These are phyloP conservation scores for Amniataba percoides DNA, from an alignment of 2,797 vertebrate species.

Conservation along the genomic window DNA sequence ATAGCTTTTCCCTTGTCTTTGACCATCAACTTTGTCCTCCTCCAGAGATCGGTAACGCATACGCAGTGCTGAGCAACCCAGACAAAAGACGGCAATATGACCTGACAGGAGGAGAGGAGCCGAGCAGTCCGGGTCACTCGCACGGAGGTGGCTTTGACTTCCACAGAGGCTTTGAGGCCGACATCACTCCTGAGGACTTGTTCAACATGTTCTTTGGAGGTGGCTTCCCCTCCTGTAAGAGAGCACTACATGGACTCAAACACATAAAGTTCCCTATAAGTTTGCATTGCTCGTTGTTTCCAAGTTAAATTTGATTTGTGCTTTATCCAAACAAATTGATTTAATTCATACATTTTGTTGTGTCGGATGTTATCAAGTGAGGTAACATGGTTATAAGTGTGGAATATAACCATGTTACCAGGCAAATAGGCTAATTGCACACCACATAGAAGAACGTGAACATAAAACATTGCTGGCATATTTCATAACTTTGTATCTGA, in stretches of 20 bases:
- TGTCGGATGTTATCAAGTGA: not conserved
- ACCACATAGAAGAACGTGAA: not conserved
- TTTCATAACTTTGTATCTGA: constrained; percentile 12
- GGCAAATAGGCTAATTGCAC: not conserved
- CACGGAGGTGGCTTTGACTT: constrained; percentile 93
- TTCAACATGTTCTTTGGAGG: constrained; percentile 99
- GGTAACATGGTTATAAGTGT: too few relatives aligned
- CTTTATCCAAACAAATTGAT: not conserved
- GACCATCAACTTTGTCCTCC: constrained; percentile 31
- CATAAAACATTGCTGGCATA: not conserved
- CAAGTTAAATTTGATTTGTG: not conserved
- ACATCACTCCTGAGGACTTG: constrained; percentile 98
- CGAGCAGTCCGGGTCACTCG: constrained; percentile 87
- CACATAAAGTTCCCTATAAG: not conserved
- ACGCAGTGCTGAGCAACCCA: constrained; percentile 95
- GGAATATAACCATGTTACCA: too few relatives aligned
- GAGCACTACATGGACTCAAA: not conserved
- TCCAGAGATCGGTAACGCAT: constrained; percentile 96
- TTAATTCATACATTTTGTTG: not conserved
- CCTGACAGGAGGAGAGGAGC: constrained; percentile 92
- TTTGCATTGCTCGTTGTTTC: not conserved
- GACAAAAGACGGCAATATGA: constrained; percentile 97
- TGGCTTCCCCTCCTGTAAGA: constrained; percentile 94
- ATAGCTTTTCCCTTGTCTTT: constrained; percentile 3
- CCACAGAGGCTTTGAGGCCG: constrained; percentile 95